phyloP scores from a whole-genome alignment of 2,797 vertebrate species.

The Borostomias antarcticus region DNA sequence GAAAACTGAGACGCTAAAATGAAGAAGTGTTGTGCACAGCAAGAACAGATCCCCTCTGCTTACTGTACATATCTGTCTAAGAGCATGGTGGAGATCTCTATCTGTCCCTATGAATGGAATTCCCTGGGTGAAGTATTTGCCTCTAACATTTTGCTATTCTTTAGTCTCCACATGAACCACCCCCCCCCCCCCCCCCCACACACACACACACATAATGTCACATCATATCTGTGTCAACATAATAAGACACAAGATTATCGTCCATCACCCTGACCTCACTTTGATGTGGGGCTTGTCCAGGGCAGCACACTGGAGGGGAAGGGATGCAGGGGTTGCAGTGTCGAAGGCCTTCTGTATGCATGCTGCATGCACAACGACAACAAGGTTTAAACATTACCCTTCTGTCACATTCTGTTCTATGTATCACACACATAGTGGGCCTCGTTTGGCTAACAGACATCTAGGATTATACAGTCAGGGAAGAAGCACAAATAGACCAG shows the following conservation, averaged over 20 bases:
- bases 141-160: slow-evolving; percentile 47
- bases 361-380: slow-evolving; percentile 60
- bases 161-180: slow-evolving; percentile 24
- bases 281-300: slow-evolving; percentile 59
- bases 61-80: slow-evolving; percentile 4
- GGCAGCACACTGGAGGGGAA: slow-evolving; percentile 8
- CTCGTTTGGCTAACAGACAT: slow-evolving; percentile 63
- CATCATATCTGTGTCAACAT: slow-evolving; percentile 58
- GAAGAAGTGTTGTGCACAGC: slow-evolving; percentile 20
- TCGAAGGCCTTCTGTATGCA: slow-evolving; percentile 44
- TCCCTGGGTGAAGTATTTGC: slow-evolving; percentile 33
- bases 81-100: slow-evolving; percentile 18
- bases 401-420: slow-evolving; percentile 66
- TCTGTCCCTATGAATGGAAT: slow-evolving; percentile 27
- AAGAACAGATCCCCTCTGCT: not conserved
- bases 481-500: slow-evolving; percentile 70
- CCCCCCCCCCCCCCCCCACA: slow-evolving; percentile 5
- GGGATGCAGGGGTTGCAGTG: slow-evolving; percentile 16
- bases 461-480: slow-evolving; percentile 66
- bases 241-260: slow-evolving; percentile 60
- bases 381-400: slow-evolving; percentile 58
- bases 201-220: slow-evolving; percentile 39
- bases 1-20: slow-evolving; percentile 8
- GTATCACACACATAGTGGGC: slow-evolving; percentile 52
- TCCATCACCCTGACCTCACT: slow-evolving; percentile 56